Conservation (phyloP, 2,797 vertebrate species). For the Falco cherrug region DNA sequence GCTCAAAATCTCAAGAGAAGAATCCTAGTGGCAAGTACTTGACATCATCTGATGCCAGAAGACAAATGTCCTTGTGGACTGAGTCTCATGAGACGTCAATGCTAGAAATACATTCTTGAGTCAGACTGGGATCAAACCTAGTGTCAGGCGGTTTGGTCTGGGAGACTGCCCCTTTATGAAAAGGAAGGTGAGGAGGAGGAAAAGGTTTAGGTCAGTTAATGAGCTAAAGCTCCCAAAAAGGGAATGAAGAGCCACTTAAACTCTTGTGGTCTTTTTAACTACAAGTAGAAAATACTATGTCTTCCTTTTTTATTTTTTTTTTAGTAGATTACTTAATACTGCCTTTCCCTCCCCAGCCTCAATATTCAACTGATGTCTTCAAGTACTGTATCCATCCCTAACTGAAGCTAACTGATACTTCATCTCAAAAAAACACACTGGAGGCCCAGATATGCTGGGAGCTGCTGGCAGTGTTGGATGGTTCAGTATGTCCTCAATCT, state of each 20-base stretch:
- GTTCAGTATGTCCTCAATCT: background rate
- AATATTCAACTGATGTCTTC: background rate
- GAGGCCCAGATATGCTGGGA: background rate
- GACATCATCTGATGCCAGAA: background rate
- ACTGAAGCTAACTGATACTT: background rate
- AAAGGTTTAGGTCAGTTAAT: background rate
- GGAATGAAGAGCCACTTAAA: background rate
- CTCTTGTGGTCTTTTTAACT: background rate
- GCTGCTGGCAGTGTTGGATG: background rate
- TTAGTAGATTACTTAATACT: background rate
- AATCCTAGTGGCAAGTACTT: background rate
- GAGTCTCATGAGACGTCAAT: background rate
- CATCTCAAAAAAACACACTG: background rate
- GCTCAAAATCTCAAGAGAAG: background rate
- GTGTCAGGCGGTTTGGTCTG: background rate
- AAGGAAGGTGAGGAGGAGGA: background rate
- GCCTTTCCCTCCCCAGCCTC: background rate
- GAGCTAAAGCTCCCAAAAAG: background rate
- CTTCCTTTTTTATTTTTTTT: background rate
- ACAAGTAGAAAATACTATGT: background rate
- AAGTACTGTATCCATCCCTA: background rate
- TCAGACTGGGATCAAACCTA: background rate
- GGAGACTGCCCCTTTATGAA: background rate
- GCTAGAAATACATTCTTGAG: background rate
- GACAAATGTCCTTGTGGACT: background rate